A percentile compares a stretch with the other conserved stretches of the same genome.
Conservation (phyloP, 2,888 invertebrate genomes). For the Melinaea marsaeus region DNA sequence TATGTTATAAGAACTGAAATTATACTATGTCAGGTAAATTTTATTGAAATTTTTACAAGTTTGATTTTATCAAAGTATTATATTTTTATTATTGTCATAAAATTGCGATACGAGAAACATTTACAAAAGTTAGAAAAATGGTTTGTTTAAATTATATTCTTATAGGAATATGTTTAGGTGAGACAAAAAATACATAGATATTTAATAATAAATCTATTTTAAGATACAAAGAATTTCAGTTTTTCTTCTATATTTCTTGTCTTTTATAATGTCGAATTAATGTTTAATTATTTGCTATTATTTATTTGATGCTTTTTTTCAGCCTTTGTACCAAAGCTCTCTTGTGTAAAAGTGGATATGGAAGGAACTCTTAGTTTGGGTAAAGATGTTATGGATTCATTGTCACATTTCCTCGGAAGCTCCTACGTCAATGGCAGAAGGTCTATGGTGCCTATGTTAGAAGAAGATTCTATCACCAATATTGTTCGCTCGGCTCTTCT, state of each 20-base stretch:
- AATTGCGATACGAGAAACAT: background rate
- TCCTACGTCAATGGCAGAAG: slow-evolving; percentile 33
- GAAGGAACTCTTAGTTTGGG: slow-evolving; percentile 57
- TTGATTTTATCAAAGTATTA: background rate
- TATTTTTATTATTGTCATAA: background rate
- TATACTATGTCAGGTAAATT: background rate
- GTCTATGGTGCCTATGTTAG: slow-evolving; percentile 30
- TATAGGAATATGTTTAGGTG: background rate
- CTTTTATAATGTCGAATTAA: too few species aligned
- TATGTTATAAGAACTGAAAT: too few species aligned
- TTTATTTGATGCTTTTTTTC: slow-evolving; percentile 29
- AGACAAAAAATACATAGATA: background rate
- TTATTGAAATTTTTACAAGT: background rate
- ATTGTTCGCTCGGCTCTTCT: slow-evolving; percentile 44
- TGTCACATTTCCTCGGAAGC: slow-evolving; percentile 42
- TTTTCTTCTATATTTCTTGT: too few species aligned
- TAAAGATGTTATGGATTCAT: slow-evolving; percentile 51
- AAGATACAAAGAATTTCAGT: too few species aligned
- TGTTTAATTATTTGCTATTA: too few species aligned
- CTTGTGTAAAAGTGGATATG: slow-evolving; percentile 55
- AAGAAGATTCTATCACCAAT: slow-evolving; percentile 38
- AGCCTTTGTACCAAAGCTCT: slow-evolving; percentile 37
- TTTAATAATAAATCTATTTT: too few species aligned
- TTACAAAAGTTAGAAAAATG: background rate
- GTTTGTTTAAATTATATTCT: background rate